Evolutionary conservation across 2,888 invertebrate species (phyloP).

Genomic region (Galeruca laticollis): DNA sequence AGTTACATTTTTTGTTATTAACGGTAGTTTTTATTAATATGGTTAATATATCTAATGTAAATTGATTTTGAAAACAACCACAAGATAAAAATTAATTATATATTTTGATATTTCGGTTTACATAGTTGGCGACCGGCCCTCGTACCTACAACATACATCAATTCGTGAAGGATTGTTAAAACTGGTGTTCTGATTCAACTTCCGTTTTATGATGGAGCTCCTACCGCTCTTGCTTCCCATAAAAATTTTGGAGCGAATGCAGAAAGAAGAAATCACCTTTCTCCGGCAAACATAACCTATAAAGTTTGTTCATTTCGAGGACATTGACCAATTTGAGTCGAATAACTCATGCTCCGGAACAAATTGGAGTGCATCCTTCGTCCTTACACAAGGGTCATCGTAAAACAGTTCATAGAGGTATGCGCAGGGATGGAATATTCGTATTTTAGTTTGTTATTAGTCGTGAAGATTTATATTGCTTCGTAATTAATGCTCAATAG

Average conservation of each 20-base stretch:
- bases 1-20: too few relatives aligned
- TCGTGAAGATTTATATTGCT: too few relatives aligned
- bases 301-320: slow-evolving; percentile 17
- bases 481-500: too few relatives aligned
- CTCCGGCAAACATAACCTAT: slow-evolving; percentile 22
- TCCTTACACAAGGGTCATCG: background rate
- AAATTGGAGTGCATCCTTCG: slow-evolving; percentile 22
- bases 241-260: background rate
- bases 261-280: slow-evolving; percentile 16
- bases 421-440: background rate
- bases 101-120: too few relatives aligned
- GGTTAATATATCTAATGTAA: too few relatives aligned
- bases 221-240: background rate
- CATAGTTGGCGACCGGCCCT: too few relatives aligned
- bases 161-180: too few relatives aligned
- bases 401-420: slow-evolving; percentile 1
- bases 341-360: slow-evolving; percentile 15
- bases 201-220: slow-evolving; percentile 1
- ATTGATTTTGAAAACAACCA: too few relatives aligned
- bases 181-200: background rate
- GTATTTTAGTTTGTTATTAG: too few relatives aligned
- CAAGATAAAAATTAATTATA: too few relatives aligned
- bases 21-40: too few relatives aligned
- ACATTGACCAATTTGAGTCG: slow-evolving; percentile 23
- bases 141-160: too few relatives aligned